Conservation (phyloP, 2,113 vertebrate genomes). For the Barnardius zonarius region DNA sequence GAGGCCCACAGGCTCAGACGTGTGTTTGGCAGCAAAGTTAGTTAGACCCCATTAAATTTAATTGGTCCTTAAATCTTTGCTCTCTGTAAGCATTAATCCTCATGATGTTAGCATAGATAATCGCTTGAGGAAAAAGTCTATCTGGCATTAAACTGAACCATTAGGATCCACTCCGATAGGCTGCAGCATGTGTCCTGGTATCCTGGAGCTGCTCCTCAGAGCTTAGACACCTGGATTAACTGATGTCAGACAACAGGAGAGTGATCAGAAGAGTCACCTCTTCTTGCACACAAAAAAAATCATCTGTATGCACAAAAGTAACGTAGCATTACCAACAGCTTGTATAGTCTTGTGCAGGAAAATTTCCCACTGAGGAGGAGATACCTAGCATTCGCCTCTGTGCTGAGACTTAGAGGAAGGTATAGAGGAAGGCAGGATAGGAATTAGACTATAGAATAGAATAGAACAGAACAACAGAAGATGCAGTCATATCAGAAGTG, state of each 20-base stretch:
- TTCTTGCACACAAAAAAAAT: neutral
- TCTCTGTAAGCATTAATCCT: slow-evolving; percentile 10
- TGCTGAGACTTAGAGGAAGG: neutral
- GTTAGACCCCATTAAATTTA: neutral
- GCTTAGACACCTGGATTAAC: neutral
- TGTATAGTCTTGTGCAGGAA: neutral
- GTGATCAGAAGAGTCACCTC: neutral
- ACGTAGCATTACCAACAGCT: neutral
- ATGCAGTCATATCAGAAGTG: neutral
- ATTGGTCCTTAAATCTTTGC: slow-evolving; percentile 15
- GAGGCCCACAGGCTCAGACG: neutral
- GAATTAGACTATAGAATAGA: neutral
- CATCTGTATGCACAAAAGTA: neutral
- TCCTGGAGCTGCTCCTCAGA: neutral
- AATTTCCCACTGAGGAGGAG: neutral
- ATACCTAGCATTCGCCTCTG: neutral
- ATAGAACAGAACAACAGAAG: neutral
- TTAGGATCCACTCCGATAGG: neutral
- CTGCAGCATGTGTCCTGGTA: neutral
- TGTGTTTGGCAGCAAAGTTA: neutral
- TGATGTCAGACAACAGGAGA: neutral
- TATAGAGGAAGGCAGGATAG: neutral
- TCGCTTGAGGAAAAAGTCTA: neutral
- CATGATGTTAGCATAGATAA: neutral
- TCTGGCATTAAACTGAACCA: neutral